phyloP scores from a whole-genome alignment of 2,888 invertebrate species.

The Laothoe populi region DNA sequence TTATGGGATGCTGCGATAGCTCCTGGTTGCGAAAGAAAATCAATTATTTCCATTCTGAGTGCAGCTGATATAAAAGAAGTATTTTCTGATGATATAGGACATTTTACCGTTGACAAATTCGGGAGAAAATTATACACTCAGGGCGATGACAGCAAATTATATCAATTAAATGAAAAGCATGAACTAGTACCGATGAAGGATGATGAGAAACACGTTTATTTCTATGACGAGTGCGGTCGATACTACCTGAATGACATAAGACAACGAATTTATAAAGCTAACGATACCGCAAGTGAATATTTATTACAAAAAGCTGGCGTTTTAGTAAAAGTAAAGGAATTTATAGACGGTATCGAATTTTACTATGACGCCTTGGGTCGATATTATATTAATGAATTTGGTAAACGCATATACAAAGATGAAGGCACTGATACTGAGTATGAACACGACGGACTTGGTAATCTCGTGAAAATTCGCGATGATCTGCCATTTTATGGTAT shows the following conservation, averaged over 20 bases:
- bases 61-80: conserved; percentile 43
- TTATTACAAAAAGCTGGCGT: conserved; percentile 37
- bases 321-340: conserved; percentile 45
- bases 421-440: conserved; percentile 40
- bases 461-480: conserved; percentile 41
- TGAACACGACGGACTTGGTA: conserved; percentile 46
- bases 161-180: conserved; percentile 47
- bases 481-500: conserved; percentile 20
- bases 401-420: conserved; percentile 44
- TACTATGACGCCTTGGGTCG: conserved; percentile 49
- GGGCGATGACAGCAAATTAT: conserved; percentile 36
- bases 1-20: conserved; percentile 46
- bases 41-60: conserved; percentile 52
- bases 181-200: conserved; percentile 44
- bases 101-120: conserved; percentile 46
- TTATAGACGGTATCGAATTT: conserved; percentile 41
- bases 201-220: conserved; percentile 48
- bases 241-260: conserved; percentile 43
- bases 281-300: conserved; percentile 47
- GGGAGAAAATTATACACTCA: conserved; percentile 49
- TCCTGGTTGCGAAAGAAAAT: conserved; percentile 33
- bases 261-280: conserved; percentile 46
- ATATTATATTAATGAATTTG: conserved; percentile 42
- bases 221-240: conserved; percentile 52
- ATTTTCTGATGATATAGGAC: conserved; percentile 46